Evolutionary conservation across 1,140 invertebrate genomes (phyloP), one percentile per base, ranked within the genome.

Genomic region (Procambarus clarkii): DNA sequence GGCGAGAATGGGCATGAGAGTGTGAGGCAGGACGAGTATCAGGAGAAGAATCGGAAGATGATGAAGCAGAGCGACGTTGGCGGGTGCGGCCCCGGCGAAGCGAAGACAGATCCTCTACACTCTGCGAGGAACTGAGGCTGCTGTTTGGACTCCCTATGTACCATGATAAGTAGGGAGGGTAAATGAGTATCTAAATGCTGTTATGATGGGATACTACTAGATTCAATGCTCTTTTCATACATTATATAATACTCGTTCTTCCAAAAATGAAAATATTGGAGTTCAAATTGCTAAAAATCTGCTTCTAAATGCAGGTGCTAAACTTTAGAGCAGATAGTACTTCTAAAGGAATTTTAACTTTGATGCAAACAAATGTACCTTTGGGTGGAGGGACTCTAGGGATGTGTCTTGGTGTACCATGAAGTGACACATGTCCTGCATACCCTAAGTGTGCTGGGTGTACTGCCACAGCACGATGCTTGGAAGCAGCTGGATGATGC

Each of bases 91-190:
- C 82, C 15, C 89, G 89, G 46, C 89, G 82, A 50, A 91, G 82
- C 15, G 81, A 91, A n/a, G 81, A 79, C 21, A 91, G 76, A n/a
- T 91, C 89, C 76, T 91, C 89, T 54, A 84, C 89, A 77, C 89
- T 91, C 81, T 91, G 89, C n/a, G 81, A 91, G 58, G 89, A 86
- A 48, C 89, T 91, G n/a, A 91, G 82, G 76, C 89, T 91, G 83
- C 89, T 84, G 58, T 91, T 86, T 21, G 89, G 89, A 45, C 89
- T 86, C 74, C 77, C 89, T 91, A 44, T 15, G 45, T 18, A 60
- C 44, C 58, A n/a, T 4, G 21, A 60, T 58, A 85, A n/a, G 69
- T n/a, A 77, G 24, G 76, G 34, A 64, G n/a, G 76, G 71, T 46
- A 9, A 24, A 71, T 60, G 71, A 86, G 58, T 69, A 58, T 48